Conservation (phyloP, 1,140 invertebrate species). For the Nixonia krombeini region DNA sequence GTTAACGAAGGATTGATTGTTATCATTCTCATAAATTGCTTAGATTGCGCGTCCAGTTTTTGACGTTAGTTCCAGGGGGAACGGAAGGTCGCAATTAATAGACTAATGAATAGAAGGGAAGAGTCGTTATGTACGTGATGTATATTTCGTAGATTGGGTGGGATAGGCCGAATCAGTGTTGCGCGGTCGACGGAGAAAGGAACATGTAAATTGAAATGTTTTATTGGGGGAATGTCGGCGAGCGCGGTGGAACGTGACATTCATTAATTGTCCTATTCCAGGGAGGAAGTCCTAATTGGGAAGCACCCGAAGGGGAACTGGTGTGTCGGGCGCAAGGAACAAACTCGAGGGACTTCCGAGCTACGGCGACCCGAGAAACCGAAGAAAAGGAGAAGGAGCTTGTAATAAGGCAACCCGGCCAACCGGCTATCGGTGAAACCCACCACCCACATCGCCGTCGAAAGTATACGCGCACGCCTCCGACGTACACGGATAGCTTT, state of each 20-base stretch:
- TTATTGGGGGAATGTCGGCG: conserved; percentile 19
- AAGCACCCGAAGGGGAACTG: conserved; percentile 41
- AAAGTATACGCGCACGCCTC: conserved; percentile 48
- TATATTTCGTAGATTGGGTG: not conserved
- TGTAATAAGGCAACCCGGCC: conserved; percentile 36
- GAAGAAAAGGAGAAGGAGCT: conserved; percentile 17
- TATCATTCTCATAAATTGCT: too few species aligned
- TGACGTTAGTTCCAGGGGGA: too few species aligned
- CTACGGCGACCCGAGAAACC: conserved; percentile 23
- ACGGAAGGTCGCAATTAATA: not conserved
- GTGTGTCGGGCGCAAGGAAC: conserved; percentile 22
- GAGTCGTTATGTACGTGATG: not conserved
- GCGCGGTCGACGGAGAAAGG: too few species aligned
- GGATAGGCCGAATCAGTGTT: too few species aligned
- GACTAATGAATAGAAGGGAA: not conserved
- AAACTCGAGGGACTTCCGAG: conserved; percentile 31
- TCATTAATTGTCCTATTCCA: conserved; percentile 40
- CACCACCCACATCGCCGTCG: conserved; percentile 61
- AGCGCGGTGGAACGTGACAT: conserved; percentile 15
- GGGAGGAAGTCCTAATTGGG: conserved; percentile 40
- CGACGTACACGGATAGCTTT: conserved; percentile 57
- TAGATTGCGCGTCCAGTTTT: too few species aligned
- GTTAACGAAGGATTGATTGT: too few species aligned
- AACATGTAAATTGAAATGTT: conserved; percentile 3
- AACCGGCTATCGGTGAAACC: conserved; percentile 43